Evolutionary conservation across 64 coral and sea anemone species (phyloP), one percentile per base, ranked within the genome.

Genomic region (Actinia tenebrosa): DNA sequence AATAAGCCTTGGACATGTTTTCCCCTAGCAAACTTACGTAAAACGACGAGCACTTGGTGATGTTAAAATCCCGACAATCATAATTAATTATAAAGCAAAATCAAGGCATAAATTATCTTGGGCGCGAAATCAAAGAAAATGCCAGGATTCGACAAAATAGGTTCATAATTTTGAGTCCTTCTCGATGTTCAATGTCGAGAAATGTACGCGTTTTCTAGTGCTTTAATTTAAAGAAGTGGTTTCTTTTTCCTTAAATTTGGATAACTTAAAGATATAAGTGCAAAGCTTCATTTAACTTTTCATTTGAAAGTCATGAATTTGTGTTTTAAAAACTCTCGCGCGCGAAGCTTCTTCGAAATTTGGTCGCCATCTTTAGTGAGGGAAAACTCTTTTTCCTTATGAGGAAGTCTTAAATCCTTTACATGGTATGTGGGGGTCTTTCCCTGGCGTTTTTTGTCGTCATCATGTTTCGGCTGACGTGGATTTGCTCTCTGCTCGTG

Each of bases 321-420:
- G 60, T 63, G 60, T 63, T 63, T 63, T 63, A 63, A 63, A 63
- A 63, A 63, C 60, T 63, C 60, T 63, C 60, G 60, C 60, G 60
- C 60, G 60, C 60, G 60, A 63, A 63, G 60, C 60, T 63, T 14
- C 60, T 63, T 63, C 60, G 60, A 63, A 63, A 63, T 63, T 63
- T 63, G 60, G 60, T 63, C 60, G 18, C 60, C 60, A 63, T 63
- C 60, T 63, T 63, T 63, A 63, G 60, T 63, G 8, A 63, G 60
- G 60, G 16, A 63, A 63, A 63, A 63, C 60, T 63, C 10, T 63
- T 63, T 63, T 63, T 14, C 60, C 60, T 63, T 63, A 63, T 63
- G 15, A 63, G 60, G 60, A 63, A 63, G 60, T 14, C 60, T 37
- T 63, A 63, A 63, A 63, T 14, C 60, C 60, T 63, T 63, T 63